A percentile compares a stretch with the other conserved stretches of the same genome.
Conservation (phyloP, 2,113 vertebrate genomes). For the Poeciliopsis prolifica region DNA sequence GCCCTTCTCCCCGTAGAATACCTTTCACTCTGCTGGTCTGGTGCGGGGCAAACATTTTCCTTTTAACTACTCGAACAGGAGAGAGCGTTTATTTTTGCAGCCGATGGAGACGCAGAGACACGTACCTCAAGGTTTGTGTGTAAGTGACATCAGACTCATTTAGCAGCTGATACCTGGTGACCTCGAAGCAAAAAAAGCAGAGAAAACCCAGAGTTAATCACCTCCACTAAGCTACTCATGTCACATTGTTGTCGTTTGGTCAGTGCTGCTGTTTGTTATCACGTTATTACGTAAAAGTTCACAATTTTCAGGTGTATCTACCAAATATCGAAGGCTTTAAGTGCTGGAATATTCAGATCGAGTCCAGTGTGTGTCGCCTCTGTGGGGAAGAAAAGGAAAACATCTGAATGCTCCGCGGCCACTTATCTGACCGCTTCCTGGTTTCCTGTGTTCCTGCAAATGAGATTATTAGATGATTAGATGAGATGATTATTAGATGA, state of each 20-base stretch:
- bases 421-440: slow-evolving; percentile 11
- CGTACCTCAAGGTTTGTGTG: slow-evolving; percentile 10
- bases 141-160: slow-evolving; percentile 39
- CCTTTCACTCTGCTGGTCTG: slow-evolving; percentile 20
- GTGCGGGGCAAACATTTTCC: slow-evolving; percentile 25
- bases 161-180: slow-evolving; percentile 35
- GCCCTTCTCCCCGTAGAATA: slow-evolving; percentile 5
- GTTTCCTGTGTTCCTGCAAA: no score
- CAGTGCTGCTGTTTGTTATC: not conserved
- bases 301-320: not conserved
- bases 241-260: not conserved
- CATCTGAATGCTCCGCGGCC: not conserved
- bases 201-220: not conserved
- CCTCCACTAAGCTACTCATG: not conserved
- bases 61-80: not conserved
- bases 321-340: not conserved
- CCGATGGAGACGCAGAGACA: slow-evolving; percentile 16
- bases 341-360: not conserved
- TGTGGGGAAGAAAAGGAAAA: not conserved
- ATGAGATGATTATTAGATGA: no score
- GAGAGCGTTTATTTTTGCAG: not conserved
- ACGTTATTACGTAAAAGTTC: not conserved
- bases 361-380: not conserved
- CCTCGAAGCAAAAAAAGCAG: slow-evolving; percentile 1
- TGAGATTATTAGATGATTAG: no score